These are phyloP conservation scores for Coendou prehensilis DNA, from an alignment of 2,797 vertebrate genomes.

Conservation along the genomic window DNA sequence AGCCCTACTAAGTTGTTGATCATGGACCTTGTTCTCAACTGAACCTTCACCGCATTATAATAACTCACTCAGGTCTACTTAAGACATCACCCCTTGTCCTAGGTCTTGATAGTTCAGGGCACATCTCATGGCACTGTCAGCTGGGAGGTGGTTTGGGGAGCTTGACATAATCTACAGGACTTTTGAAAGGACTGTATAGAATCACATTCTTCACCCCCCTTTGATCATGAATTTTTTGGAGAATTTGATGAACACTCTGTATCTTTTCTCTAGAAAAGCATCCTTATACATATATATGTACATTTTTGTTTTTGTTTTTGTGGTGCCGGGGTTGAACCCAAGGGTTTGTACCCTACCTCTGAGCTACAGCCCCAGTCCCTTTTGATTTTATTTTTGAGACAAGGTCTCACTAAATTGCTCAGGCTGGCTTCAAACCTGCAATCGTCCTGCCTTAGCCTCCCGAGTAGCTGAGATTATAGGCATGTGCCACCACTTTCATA, in stretches of 20 bases:
- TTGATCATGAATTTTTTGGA: neutral
- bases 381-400: neutral
- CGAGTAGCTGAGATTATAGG: neutral
- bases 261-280: slow-evolving; percentile 37
- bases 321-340: neutral
- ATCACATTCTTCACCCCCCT: neutral
- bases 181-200: slow-evolving; percentile 57
- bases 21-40: neutral
- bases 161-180: neutral
- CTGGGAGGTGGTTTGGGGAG: neutral
- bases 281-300: neutral
- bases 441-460: neutral
- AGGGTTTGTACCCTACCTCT: neutral
- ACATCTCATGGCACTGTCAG: neutral
- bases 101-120: neutral
- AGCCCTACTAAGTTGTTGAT: no score
- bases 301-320: neutral
- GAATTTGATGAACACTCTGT: slow-evolving; percentile 23
- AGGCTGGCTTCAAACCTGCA: neutral
- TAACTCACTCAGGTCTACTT: neutral
- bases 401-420: neutral
- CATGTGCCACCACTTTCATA: neutral
- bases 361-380: neutral
- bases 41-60: neutral
- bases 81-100: neutral